phyloP scores from a whole-genome alignment of 35 echinoderm and acorn worm species.

The Holothuria glaberrima region DNA sequence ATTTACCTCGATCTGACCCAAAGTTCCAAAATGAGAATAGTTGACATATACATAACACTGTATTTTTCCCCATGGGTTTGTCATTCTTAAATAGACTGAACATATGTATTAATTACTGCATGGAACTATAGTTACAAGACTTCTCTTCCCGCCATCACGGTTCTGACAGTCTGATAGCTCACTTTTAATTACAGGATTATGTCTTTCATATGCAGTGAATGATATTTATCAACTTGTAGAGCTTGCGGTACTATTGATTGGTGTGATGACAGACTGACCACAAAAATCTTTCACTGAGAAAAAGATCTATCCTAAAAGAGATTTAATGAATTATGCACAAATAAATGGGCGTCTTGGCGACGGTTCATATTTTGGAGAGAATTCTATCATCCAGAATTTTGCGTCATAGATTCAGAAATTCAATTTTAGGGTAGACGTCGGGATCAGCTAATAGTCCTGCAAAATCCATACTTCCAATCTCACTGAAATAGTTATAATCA shows the following conservation, averaged over 20 bases:
- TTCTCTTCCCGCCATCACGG: too few species aligned
- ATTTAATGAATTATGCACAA: slow-evolving; percentile 15
- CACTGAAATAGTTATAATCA: slow-evolving; percentile 56
- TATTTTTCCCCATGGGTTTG: too few species aligned
- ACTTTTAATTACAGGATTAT: too few species aligned
- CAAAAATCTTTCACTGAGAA: slow-evolving; percentile 29
- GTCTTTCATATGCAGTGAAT: too few species aligned
- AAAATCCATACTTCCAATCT: slow-evolving; percentile 62
- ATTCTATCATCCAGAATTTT: slow-evolving; percentile 49
- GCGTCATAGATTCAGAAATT: slow-evolving; percentile 49
- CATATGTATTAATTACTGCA: too few species aligned
- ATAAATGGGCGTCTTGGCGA: slow-evolving; percentile 41
- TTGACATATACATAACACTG: too few species aligned
- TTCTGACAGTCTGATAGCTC: too few species aligned
- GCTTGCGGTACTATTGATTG: slow-evolving; percentile 32
- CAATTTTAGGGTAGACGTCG: slow-evolving; percentile 48
- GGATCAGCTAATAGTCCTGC: slow-evolving; percentile 43
- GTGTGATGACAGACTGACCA: slow-evolving; percentile 36
- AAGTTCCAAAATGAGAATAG: too few species aligned
- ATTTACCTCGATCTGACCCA: too few species aligned
- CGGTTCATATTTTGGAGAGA: slow-evolving; percentile 22
- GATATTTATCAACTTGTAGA: too few species aligned
- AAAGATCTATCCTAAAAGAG: slow-evolving; percentile 22
- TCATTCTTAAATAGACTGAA: too few species aligned
- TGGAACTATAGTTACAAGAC: too few species aligned